Conservation (phyloP, 2,113 vertebrate species). For the Pungitius pungitius region DNA sequence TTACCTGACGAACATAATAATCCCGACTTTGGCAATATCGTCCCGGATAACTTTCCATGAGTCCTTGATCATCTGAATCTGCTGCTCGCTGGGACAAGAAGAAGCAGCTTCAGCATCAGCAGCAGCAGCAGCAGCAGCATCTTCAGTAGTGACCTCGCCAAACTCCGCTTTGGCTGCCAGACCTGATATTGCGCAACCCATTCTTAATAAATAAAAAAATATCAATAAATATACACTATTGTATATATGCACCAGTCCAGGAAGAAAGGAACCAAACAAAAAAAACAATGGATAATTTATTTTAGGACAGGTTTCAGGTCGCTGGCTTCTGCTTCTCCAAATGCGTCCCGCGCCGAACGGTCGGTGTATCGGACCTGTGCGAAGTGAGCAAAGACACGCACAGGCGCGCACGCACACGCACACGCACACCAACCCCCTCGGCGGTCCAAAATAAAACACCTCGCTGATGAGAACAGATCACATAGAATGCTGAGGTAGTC, state of each 20-base stretch:
- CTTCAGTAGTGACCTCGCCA: conserved; percentile 53
- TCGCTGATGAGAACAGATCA: accelerated
- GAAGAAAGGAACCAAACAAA: no score
- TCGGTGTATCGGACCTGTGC: background rate
- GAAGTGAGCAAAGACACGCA: background rate
- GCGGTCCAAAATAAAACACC: conserved; percentile 25
- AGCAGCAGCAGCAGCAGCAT: conserved; percentile 38
- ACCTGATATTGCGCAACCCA: conserved; percentile 84
- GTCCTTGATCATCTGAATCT: conserved; percentile 80
- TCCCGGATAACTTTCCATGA: conserved; percentile 85
- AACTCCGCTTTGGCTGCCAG: conserved; percentile 68
- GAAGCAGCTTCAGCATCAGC: conserved; percentile 23
- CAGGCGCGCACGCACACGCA: no score
- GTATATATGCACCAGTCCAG: background rate
- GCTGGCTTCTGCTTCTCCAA: conserved; percentile 28
- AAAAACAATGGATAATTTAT: background rate
- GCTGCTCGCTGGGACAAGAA: conserved; percentile 62
- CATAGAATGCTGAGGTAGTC: accelerated
- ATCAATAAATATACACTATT: background rate
- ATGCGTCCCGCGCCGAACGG: conserved; percentile 5
- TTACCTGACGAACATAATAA: conserved; percentile 86
- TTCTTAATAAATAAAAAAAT: conserved; percentile 51
- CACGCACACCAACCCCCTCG: background rate
- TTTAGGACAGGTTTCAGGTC: background rate
- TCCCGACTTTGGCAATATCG: conserved; percentile 84